Evolutionary conservation across 2,888 invertebrate species (phyloP), one percentile per base, ranked within the genome.

Genomic region (Ophraella communa): DNA sequence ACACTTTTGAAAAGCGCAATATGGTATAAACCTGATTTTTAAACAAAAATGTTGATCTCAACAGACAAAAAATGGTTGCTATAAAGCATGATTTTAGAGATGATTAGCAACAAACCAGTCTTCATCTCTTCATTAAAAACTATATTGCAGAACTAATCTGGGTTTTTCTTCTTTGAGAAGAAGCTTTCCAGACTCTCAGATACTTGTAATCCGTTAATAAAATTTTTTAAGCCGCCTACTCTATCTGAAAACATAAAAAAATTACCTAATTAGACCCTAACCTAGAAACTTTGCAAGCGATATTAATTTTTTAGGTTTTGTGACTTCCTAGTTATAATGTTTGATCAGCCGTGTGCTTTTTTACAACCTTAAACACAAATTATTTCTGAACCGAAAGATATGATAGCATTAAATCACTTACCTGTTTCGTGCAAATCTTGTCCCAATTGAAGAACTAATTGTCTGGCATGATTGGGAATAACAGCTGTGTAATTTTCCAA

Each of bases 391-490:
- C 5, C 4, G n/a, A 21, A 8, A 18, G 10, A 23, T 51, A 11
- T 10, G 7, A 23, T 11, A 23, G 11, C 5, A 4, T 17, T 42
- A 45, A 24, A 35, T 8, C 33, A 64, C 71, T 67, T 70, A 79
- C 79, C 77, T 61, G 70, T 74, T 62, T 80, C 80, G 47, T 76
- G 74, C 45, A 79, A 73, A 64, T 90, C 91, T 79, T 93, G 93
- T 45, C 94, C 94, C 3, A 95, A 85, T 79, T 93, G 90, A 89
- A 95, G 93, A 52, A 97, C 94, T 57, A 97, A 85, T 78, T 96
- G 95, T 74, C 94, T 89, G 14, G 96, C 97, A 78, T 96, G 95
- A 60, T 91, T 92, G n/a, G 97, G 97, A 78, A 98, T 97, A 70
- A 93, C 94, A 0, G 92, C 94, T 68, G 91, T 91, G 83, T 95